These are phyloP conservation scores for Notolepis coatsorum DNA, from an alignment of 2,797 vertebrate species.

Conservation along the genomic window DNA sequence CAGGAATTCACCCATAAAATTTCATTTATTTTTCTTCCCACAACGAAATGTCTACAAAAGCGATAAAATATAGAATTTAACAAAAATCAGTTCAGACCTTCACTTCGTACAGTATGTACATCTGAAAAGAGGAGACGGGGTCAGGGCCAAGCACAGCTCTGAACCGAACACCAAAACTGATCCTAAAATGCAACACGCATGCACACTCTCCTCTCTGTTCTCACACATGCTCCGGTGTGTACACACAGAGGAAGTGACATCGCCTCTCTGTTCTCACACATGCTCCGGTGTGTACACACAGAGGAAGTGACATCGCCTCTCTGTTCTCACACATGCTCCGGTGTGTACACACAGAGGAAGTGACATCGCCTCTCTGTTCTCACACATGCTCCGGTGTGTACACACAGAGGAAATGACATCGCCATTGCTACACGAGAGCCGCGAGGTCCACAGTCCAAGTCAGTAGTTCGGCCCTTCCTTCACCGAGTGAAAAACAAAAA, in stretches of 20 bases:
- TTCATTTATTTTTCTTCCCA: slow-evolving; percentile 89
- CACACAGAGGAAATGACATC: slow-evolving; percentile 38
- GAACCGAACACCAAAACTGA: slow-evolving; percentile 66
- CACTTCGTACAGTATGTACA: slow-evolving; percentile 94
- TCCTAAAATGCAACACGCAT: slow-evolving; percentile 43
- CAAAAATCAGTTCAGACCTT: slow-evolving; percentile 93
- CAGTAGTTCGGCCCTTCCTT: slow-evolving; percentile 72
- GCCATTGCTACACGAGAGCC: slow-evolving; percentile 44
- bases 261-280: slow-evolving; percentile 27
- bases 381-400: slow-evolving; percentile 40
- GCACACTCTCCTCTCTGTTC: too few relatives aligned
- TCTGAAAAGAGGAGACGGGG: slow-evolving; percentile 88
- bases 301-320: too few relatives aligned
- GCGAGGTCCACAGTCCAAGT: slow-evolving; percentile 48
- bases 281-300: slow-evolving; percentile 7
- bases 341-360: slow-evolving; percentile 39
- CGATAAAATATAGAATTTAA: slow-evolving; percentile 94
- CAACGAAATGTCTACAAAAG: slow-evolving; percentile 97
- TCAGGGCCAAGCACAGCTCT: slow-evolving; percentile 69
- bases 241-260: too few relatives aligned
- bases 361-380: slow-evolving; percentile 21
- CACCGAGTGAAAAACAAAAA: slow-evolving; percentile 69
- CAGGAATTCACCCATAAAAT: slow-evolving; percentile 88
- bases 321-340: slow-evolving; percentile 33
- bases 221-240: slow-evolving; percentile 6